Evolutionary conservation across 2,888 invertebrate species (phyloP), one percentile per base, ranked within the genome.

Genomic region (Nymphalis c-album): DNA sequence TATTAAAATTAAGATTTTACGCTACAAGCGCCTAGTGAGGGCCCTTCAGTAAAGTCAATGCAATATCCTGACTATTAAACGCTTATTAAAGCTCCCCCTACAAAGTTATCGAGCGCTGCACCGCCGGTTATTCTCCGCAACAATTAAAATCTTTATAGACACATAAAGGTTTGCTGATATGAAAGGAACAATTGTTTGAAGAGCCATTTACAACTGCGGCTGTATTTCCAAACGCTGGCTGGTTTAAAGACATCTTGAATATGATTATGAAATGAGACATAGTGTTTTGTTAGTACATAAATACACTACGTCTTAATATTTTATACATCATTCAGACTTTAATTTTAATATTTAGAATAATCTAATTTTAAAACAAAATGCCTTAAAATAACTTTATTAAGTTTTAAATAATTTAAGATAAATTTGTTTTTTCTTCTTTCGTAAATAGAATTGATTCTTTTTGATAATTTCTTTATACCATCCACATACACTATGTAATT

Each of bases 51-150:
- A 17, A 55, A 55, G 31, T 55, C 53, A 55, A 55, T 26, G 26
- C 53, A 55, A 55, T 55, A 55, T 55, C 53, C 53, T 55, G 7
- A 26, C 17, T 55, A 55, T 55, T 17, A 55, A 55, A 55, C 53
- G 53, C 53, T 55, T 55, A 55, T 55, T 55, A 55, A 55, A 26
- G 26, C 31, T 16, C 53, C 26, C 31, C 6, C 26, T 55, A n/a
- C 31, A 17, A 31, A 17, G 31, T 55, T 55, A 55, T 17, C 53
- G 53, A 17, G 26, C 26, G 31, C 53, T n/a, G 26, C 53, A 55
- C 17, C 7, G 26, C 8, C 31, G 17, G 16, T 1, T 31, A 31
- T 31, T 31, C 53, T 22, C n/a, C 17, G 31, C 53, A 31, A 55
- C 26, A 13, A 22, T 51, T 51, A 55, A 55, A n/a, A 31, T 55